Percentiles rank a stretch among this genome's conserved stretches.
phyloP scores from a whole-genome alignment of 2,888 invertebrate species.

The Ophonus ardosiacus region DNA sequence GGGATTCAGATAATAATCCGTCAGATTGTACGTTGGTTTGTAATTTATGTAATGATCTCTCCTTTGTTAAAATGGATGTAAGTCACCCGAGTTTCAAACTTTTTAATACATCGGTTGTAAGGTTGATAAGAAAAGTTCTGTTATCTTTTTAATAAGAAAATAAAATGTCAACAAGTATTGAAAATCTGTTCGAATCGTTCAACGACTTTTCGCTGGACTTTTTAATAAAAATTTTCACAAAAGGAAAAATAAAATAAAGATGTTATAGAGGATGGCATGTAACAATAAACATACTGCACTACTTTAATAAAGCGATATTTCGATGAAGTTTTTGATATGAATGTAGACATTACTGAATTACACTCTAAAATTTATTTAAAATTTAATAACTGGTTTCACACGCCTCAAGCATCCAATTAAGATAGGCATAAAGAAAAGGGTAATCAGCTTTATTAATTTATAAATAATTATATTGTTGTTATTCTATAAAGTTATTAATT shows the following conservation, averaged over 20 bases:
- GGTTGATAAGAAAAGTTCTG: neutral
- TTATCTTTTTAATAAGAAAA: conserved; percentile 20
- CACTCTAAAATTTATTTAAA: too few species aligned
- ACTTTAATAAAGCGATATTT: too few species aligned
- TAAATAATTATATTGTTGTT: too few species aligned
- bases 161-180: conserved; percentile 28
- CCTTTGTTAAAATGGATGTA: conserved; percentile 2
- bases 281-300: too few species aligned
- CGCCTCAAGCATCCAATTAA: too few species aligned
- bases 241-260: neutral
- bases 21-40: conserved; percentile 16
- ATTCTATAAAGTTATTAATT: too few species aligned
- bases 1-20: neutral
- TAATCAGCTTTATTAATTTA: too few species aligned
- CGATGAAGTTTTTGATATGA: too few species aligned
- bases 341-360: too few species aligned
- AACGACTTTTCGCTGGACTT: conserved; percentile 5
- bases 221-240: conserved; percentile 13
- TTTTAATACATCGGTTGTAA: conserved; percentile 24
- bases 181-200: conserved; percentile 7
- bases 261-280: too few species aligned
- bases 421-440: too few species aligned
- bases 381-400: too few species aligned
- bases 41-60: conserved; percentile 15
- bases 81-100: conserved; percentile 7